Base-by-base conservation (phyloP, 2,113 vertebrate species). In the Cyanoliseus patagonus region DNA sequence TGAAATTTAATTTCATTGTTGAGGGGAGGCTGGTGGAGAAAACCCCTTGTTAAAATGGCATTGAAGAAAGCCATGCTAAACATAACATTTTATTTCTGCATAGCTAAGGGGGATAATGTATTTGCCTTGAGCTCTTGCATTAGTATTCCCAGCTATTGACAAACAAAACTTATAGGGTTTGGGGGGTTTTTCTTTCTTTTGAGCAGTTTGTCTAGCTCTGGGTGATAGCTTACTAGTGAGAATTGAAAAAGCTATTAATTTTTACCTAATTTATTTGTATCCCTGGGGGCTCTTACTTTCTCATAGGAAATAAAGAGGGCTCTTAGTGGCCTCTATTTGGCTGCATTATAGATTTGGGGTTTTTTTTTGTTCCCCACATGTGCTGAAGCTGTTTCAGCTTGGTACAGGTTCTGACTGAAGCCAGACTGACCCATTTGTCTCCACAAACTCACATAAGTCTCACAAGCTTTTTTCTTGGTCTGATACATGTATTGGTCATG, bases 201-300 rank as follows among this genome's bases (percentile, higher is more conserved):
- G 59, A 91, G n/a, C 6, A 5, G 19, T 59, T 86, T 88, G 35
- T 67, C 35, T 78, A 64, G 64, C 87, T 97, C 69, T 80, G 83
- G 69, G 95, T 96, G 64, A 91, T 95, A 95, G 46, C 46, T 96
- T 92, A 89, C 68, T 95, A 91, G 92, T 88, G 85, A 90, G 80
- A 96, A 94, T 94, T 92, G 3, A 51, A 94, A 96, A 95, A 68
- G 46, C 53, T 94, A 97, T 94, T 97, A 87, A 96, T 97, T 95
- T 97, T 94, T 88, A 77, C 75, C 72, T 83, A 91, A 96, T 96
- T 94, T 96, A 78, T 96, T 95, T 90, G 59, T 89, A 27, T 16
- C 12, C n/a, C 67, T 73, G 19, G 68, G 95, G 66, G 83, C 11
- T 70, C 17, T 88, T 93, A 64, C 47, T 78, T 89, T 88, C 69